A percentile compares a stretch with the other conserved stretches of the same genome.
Evolutionary conservation across 2,113 vertebrate species (phyloP).

Genomic region (Struthio camelus): DNA sequence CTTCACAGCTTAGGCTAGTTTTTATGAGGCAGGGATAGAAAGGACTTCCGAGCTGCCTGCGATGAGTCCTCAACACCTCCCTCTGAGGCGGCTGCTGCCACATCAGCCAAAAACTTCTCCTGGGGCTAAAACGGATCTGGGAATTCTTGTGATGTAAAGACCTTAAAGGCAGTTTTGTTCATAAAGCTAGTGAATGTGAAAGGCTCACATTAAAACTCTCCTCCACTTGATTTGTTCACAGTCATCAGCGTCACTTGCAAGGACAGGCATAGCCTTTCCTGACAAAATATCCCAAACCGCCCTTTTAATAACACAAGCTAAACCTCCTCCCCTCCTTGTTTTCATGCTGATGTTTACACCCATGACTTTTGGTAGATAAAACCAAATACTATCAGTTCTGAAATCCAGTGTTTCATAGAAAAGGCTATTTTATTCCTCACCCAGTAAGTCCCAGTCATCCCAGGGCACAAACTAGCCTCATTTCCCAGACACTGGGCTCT

Average conservation of each 20-base stretch:
- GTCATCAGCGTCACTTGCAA: neutral
- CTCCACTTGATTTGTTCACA: neutral
- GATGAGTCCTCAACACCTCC: neutral
- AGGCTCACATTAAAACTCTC: neutral
- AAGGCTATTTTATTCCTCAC: neutral
- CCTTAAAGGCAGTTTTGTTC: neutral
- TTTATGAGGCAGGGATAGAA: neutral
- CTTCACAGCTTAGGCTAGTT: neutral
- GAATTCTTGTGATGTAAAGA: neutral
- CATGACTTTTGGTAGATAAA: neutral
- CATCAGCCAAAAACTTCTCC: neutral
- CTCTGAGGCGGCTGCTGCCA: neutral
- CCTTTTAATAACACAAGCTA: neutral
- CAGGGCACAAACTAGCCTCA: neutral
- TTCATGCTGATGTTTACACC: neutral
- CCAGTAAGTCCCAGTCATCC: neutral
- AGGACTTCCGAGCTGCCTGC: neutral
- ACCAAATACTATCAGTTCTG: neutral
- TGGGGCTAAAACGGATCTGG: neutral
- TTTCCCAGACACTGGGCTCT: neutral
- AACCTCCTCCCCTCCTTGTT: neutral
- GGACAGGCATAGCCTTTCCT: neutral
- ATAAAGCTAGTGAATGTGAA: neutral
- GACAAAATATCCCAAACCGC: neutral
- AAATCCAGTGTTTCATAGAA: neutral